Evolutionary conservation across 2,888 invertebrate species (phyloP).

Genomic region (Mythimna impura): DNA sequence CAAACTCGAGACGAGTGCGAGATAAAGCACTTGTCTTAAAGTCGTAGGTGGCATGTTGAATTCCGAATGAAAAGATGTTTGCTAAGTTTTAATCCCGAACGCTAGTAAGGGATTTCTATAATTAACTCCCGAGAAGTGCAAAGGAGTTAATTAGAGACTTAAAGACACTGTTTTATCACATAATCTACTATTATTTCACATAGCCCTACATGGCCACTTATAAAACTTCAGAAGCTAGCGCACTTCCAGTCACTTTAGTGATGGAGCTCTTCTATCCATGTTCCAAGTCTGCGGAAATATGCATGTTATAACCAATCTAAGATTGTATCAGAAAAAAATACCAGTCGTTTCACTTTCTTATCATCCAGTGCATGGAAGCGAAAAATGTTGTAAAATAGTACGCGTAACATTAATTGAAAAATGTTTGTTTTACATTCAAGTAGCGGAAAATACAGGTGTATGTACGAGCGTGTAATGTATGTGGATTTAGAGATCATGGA

Average conservation of each 20-base stretch:
- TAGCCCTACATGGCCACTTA: no score
- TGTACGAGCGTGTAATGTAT: background rate
- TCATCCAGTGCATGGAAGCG: slow-evolving; percentile 48
- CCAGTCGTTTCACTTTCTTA: slow-evolving; percentile 46
- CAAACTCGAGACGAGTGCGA: no score
- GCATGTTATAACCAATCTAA: slow-evolving; percentile 14
- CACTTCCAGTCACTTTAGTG: background rate
- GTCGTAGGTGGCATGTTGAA: no score
- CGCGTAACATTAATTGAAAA: slow-evolving; percentile 50
- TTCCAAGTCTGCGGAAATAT: slow-evolving; percentile 20
- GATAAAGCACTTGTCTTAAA: no score
- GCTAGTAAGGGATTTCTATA: no score
- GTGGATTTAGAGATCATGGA: slow-evolving; percentile 3
- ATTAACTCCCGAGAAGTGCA: no score
- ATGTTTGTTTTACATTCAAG: slow-evolving; percentile 37
- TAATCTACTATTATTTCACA: no score
- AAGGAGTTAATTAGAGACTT: no score
- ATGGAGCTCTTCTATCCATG: background rate
- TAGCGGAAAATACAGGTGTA: slow-evolving; percentile 18
- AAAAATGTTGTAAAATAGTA: slow-evolving; percentile 21
- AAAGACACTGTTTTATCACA: no score
- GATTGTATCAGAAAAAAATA: slow-evolving; percentile 37
- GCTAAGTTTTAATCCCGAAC: no score
- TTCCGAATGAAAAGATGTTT: no score
- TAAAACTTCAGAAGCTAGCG: no score